These are phyloP conservation scores for Castor canadensis DNA, from an alignment of 2,113 vertebrate species.

Conservation along the genomic window DNA sequence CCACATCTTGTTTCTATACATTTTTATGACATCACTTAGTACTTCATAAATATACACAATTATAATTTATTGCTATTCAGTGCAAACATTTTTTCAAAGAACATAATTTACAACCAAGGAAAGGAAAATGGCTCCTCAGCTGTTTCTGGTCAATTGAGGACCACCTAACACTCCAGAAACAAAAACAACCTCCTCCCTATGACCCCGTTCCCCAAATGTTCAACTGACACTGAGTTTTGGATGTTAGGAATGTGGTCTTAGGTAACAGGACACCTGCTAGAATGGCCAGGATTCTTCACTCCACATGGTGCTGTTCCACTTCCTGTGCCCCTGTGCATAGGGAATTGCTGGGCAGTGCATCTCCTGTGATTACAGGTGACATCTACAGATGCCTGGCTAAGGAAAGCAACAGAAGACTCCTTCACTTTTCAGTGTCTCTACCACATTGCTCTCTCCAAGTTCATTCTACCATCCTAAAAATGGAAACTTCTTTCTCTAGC, in stretches of 20 bases:
- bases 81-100: not conserved
- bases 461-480: not conserved
- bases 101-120: not conserved
- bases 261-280: not conserved
- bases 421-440: not conserved
- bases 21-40: not conserved
- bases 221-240: not conserved
- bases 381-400: not conserved
- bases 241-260: not conserved
- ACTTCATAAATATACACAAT: not conserved
- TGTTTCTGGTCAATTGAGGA: not conserved
- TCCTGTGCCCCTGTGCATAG: not conserved
- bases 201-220: no score
- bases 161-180: not conserved
- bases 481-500: not conserved
- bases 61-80: not conserved
- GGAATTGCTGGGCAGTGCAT: rapidly evolving
- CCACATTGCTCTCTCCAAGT: not conserved
- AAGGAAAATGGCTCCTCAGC: not conserved
- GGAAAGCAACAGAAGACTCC: not conserved
- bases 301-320: not conserved
- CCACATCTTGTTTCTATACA: not conserved
- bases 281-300: not conserved
- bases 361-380: not conserved
- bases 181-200: not conserved